Percentiles rank a stretch among this genome's conserved stretches.
Conservation (phyloP, 2,113 vertebrate species). For the Apus apus region DNA sequence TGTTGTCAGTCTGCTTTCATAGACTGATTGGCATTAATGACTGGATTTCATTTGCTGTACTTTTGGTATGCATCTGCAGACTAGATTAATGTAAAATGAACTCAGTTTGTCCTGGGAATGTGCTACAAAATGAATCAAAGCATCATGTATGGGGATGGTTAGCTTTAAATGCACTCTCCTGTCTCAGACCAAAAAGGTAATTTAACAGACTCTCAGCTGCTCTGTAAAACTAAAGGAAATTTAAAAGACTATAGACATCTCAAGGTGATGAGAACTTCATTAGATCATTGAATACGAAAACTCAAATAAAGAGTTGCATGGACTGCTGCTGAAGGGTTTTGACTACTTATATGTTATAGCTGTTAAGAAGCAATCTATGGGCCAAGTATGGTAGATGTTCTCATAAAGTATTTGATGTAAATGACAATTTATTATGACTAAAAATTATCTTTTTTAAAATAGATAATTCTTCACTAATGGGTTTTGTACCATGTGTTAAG, state of each 20-base stretch:
- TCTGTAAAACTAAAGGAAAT: neutral
- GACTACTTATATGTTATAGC: neutral
- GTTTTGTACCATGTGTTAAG: neutral
- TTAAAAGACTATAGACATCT: neutral
- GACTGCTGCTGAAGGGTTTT: neutral
- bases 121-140: neutral
- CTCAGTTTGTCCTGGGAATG: neutral
- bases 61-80: neutral
- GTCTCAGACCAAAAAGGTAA: neutral
- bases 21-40: neutral
- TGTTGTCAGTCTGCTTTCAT: neutral
- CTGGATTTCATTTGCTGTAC: too few species aligned
- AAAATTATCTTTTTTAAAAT: neutral
- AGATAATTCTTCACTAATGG: neutral
- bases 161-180: neutral
- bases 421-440: neutral
- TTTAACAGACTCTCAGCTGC: fast-evolving
- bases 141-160: fast-evolving
- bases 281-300: neutral
- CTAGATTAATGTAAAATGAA: neutral
- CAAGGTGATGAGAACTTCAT: neutral
- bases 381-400: neutral
- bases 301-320: neutral
- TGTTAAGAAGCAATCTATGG: neutral
- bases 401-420: neutral